phyloP scores from a whole-genome alignment of 2,113 vertebrate genomes.

The Eulemur macaco region DNA sequence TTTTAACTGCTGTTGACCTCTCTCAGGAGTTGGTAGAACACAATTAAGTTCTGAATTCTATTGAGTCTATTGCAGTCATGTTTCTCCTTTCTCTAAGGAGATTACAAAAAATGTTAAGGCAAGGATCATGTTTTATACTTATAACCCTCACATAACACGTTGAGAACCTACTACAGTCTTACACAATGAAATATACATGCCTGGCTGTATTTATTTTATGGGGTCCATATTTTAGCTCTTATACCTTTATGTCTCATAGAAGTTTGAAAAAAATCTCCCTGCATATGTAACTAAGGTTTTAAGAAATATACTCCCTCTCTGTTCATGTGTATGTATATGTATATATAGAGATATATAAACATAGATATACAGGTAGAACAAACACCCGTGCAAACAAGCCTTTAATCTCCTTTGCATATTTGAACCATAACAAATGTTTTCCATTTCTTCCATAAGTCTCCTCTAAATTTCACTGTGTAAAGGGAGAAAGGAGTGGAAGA shows the following conservation, averaged over 20 bases:
- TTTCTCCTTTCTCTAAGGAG: constrained; percentile 28
- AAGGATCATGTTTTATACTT: not conserved
- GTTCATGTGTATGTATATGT: not conserved
- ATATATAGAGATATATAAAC: not conserved
- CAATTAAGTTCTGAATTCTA: constrained; percentile 29
- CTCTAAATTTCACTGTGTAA: not conserved
- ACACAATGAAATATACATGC: not conserved
- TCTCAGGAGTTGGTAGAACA: not conserved
- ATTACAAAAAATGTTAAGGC: not conserved
- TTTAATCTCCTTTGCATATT: not conserved
- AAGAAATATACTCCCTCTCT: not conserved
- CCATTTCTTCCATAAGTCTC: not conserved
- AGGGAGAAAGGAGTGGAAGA: not conserved
- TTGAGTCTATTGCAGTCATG: not conserved
- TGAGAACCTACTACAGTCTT: not conserved
- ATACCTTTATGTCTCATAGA: not conserved
- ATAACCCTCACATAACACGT: not conserved
- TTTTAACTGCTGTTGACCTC: constrained; percentile 16
- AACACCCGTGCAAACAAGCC: not conserved
- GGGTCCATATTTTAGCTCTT: not conserved
- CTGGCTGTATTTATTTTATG: not conserved
- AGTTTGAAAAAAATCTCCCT: not conserved
- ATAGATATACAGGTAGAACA: not conserved
- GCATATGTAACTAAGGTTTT: not conserved
- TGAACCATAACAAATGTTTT: not conserved